Evolutionary conservation across 2,797 vertebrate species (phyloP).

Genomic region (Menidia menidia): DNA sequence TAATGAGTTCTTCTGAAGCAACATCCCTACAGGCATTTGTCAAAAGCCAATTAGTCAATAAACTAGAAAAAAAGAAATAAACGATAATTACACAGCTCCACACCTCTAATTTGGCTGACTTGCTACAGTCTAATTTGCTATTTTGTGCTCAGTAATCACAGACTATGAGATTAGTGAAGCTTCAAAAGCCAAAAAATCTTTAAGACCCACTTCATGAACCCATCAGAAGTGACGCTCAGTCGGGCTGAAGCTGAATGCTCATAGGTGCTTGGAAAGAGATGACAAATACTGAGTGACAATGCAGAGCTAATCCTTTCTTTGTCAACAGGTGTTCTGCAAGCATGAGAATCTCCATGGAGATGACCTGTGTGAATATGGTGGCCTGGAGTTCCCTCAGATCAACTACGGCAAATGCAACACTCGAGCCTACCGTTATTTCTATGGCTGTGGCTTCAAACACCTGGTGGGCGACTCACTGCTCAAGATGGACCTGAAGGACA

Average conservation of each 20-base stretch:
- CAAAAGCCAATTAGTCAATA: no score
- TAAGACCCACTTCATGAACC: background rate
- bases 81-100: no score
- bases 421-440: conserved; percentile 89
- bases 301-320: conserved; percentile 13
- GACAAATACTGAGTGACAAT: conserved; percentile 2
- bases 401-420: conserved; percentile 86
- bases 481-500: conserved; percentile 91
- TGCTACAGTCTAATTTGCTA: no score
- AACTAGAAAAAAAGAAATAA: no score
- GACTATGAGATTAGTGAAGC: no score
- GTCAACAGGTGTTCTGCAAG: conserved; percentile 88
- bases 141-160: no score
- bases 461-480: conserved; percentile 91
- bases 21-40: no score
- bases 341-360: conserved; percentile 88
- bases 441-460: conserved; percentile 91
- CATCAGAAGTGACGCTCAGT: background rate
- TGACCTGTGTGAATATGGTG: conserved; percentile 84
- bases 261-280: background rate
- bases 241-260: background rate
- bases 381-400: conserved; percentile 95
- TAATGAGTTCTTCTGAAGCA: background rate
- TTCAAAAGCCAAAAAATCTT: background rate
- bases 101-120: no score